Percentiles rank a stretch among this genome's conserved stretches.
Conservation (phyloP, 2,113 vertebrate genomes). For the Eubucco bourcierii region DNA sequence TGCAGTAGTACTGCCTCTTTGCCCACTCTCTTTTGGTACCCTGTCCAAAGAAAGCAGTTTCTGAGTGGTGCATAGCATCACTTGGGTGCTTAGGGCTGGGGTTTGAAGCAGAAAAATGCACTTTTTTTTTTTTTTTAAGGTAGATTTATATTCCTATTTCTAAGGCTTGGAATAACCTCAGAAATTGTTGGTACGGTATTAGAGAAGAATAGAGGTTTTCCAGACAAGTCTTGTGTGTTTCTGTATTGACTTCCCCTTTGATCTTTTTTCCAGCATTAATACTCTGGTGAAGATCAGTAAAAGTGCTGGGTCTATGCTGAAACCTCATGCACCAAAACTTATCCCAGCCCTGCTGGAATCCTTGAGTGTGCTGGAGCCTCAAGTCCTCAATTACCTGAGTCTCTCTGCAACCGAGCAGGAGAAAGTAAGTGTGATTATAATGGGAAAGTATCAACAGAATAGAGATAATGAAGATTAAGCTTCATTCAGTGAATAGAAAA, state of each 20-base stretch:
- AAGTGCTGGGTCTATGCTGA: conserved; percentile 91
- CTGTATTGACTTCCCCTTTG: not conserved
- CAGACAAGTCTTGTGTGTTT: not conserved
- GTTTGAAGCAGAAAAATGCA: not conserved
- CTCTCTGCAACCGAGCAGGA: conserved; percentile 96
- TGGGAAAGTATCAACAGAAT: not conserved
- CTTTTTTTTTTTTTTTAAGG: not conserved
- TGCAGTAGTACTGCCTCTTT: not conserved
- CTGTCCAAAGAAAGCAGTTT: not conserved
- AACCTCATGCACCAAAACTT: conserved; percentile 90
- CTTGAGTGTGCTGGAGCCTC: conserved; percentile 92
- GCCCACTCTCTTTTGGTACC: not conserved
- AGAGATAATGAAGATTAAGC: not conserved
- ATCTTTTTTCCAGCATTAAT: conserved; percentile 82
- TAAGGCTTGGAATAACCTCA: not conserved
- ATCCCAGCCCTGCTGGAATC: conserved; percentile 94
- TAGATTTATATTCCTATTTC: not conserved
- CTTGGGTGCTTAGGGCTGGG: not conserved
- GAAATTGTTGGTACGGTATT: not conserved
- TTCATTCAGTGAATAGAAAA: not conserved
- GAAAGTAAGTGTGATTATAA: conserved; percentile 81
- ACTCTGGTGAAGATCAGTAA: conserved; percentile 98
- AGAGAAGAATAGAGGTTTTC: not conserved
- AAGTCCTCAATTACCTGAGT: conserved; percentile 97
- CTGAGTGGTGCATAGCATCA: not conserved